Base-by-base conservation (phyloP, 1,140 invertebrate species). In the Sarcophaga bullata region DNA sequence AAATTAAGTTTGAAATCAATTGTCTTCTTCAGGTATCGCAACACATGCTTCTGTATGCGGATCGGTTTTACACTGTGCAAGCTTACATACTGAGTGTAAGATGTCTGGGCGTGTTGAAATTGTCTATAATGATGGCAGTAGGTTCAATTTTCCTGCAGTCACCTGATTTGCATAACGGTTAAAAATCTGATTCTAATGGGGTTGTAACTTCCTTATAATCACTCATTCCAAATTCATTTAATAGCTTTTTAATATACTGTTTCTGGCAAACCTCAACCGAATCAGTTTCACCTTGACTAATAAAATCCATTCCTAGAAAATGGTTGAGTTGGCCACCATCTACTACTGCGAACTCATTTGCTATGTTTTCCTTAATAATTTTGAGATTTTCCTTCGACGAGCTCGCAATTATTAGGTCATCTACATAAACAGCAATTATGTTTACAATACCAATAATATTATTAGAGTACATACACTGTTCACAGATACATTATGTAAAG, bases 31-130 rank as follows among this genome's bases (percentile, higher is more conserved):
- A 91, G 84, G 84, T 91, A 91, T 80, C 86, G 84, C 48, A 91
- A 84, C n/a, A 91, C 84, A 50, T 85, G 52, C 84, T 90, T 90
- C 48, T 84, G 83, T 54, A 68, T 82, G 84, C 75, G 85, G 88
- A 78, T 84, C 84, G 48, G 84, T 86, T 17, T 88, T 88, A 84
- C 89, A 91, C 75, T 88, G 85, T 46, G 86, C 86, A 8, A 90
- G 82, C 78, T 86, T 86, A 62, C 83, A 86, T 1, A 91, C 88
- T 46, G 87, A 85, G 83, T 85, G 91, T 47, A 87, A 84, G 58
- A 91, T 88, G 84, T 91, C 90, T 50, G 90, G 90, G 83, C 90
- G 80, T 8, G 89, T 88, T 9, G 85, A 83, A 52, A 89, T 84
- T 37, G 90, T 84, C 89, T 80, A 91, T 86, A 49, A 90, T 81